Evolutionary conservation across 2,113 vertebrate species (phyloP), one percentile per base, ranked within the genome.

Genomic region (Microtus pennsylvanicus): DNA sequence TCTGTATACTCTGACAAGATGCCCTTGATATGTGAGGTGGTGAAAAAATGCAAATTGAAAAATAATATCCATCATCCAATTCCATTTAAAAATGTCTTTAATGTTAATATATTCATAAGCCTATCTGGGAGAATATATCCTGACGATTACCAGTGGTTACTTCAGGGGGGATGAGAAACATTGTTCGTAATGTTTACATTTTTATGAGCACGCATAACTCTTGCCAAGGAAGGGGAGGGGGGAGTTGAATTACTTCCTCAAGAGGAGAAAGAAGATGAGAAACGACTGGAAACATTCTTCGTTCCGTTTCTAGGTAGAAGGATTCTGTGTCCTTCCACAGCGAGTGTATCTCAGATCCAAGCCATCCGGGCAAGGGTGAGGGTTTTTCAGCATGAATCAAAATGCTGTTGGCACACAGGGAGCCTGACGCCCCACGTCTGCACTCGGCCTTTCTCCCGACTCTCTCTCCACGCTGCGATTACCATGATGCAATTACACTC

Each of bases 61-160:
- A 80, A 82, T 50, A 65, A 21, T 86, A 65, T n/a, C 52, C 87
- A 14, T 69, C 19, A 9, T 42, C 81, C 10, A 19, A 55, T 75
- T 91, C 65, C 38, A 93, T 47, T 96, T 90, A 13, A 17, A 96
- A 91, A 75, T 91, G 38, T 76, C 91, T 87, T 80, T 26, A 50
- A 95, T 91, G 42, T 89, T 82, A 89, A 93, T 50, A 80, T 74
- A 86, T 16, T 94, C 77, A 33, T 95, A 77, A 93, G 95, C 95
- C 52, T 86, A 91, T 50, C 81, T 63, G 26, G 30, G 93, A 50
- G 61, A 82, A n/a, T 45, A 50, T 38, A 55, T 83, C 50, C 17
- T n/a, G 74, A 81, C 91, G 72, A 85, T 52, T 83, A 80, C 24
- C 67, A 35, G 47, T 33, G 77, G 74, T 19, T 91, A n/a, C 90